Evolutionary conservation across 2,888 invertebrate species (phyloP).

Genomic region (Cephus sareptanus): DNA sequence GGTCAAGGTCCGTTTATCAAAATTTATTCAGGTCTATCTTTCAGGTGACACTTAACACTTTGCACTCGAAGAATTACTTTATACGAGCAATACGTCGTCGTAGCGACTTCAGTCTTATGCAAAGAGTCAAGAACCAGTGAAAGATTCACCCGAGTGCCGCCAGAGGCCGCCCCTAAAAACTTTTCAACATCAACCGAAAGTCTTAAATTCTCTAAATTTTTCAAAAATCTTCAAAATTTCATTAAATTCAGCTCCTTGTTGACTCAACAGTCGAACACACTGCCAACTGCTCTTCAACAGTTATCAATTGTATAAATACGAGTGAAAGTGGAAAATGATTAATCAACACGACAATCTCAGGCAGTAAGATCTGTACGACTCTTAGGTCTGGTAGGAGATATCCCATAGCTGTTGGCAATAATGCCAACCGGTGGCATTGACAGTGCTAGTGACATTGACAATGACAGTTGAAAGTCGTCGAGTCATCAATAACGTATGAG

Average conservation of each 20-base stretch:
- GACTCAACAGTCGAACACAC: neutral
- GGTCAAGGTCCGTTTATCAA: constrained; percentile 41
- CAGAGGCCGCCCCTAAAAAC: too few species aligned
- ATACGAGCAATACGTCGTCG: too few species aligned
- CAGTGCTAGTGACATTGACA: constrained; percentile 1
- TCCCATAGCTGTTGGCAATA: neutral
- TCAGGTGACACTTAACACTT: neutral
- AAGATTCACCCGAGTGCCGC: neutral
- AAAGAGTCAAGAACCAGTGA: neutral
- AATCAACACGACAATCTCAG: neutral
- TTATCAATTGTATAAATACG: neutral
- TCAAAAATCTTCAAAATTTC: neutral
- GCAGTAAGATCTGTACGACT: neutral
- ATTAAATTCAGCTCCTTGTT: neutral
- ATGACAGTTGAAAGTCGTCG: neutral
- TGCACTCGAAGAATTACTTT: too few species aligned
- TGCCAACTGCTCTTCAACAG: neutral
- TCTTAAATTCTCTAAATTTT: neutral
- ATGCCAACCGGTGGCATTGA: too few species aligned
- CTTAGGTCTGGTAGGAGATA: neutral
- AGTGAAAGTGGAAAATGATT: neutral
- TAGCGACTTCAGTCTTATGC: too few species aligned
- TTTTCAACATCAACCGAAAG: neutral
- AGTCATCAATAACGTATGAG: neutral
- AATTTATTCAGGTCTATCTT: constrained; percentile 15